Evolutionary conservation across 1,140 invertebrate species (phyloP), one percentile per base, ranked within the genome.

Genomic region (Apis laboriosa): DNA sequence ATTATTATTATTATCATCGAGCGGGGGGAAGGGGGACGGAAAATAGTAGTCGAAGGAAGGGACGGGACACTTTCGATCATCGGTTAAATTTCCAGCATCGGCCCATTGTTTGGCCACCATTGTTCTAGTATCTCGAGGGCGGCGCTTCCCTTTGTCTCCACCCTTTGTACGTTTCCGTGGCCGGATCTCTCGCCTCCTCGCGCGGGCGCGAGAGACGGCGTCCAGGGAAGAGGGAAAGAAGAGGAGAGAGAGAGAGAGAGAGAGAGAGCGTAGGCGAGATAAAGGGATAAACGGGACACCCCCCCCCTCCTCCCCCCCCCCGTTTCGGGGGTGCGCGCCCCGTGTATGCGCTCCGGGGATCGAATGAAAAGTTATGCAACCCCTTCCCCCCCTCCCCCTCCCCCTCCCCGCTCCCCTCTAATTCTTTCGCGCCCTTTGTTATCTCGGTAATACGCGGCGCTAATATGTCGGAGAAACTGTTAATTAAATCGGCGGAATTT

Each of bases 121-220:
- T 94, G 93, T 94, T 93, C 93, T 87, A 94, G 90, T 92, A 93
- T 92, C 91, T 92, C 85, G 91, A 90, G 93, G 93, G 93, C 93
- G 93, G 93, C 83, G 93, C 93, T 93, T 94, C 93, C 90, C 90
- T 90, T 94, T 94, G 93, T 93, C 92, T 93, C 92, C 93, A 93
- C 93, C 93, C 93, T 94, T 93, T 93, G 92, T 93, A 92, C 87
- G 90, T 91, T 92, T 92, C 90, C 88, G 89, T 89, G 89, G 90
- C 89, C 89, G 89, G 88, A 92, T 92, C 88, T 92, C 89, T 90
- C 90, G 89, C 90, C 89, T 90, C 83, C 84, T 89, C 88, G 89
- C 89, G 91, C 90, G 90, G 88, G 86, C 91, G 87, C 91, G 88
- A 86, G 88, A 86, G 84, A 84, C 80, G 63, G 80, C 75, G 67